Evolutionary conservation across 2,113 vertebrate species (phyloP), one percentile per base, ranked within the genome.

Genomic region (Chaetodon auriga): DNA sequence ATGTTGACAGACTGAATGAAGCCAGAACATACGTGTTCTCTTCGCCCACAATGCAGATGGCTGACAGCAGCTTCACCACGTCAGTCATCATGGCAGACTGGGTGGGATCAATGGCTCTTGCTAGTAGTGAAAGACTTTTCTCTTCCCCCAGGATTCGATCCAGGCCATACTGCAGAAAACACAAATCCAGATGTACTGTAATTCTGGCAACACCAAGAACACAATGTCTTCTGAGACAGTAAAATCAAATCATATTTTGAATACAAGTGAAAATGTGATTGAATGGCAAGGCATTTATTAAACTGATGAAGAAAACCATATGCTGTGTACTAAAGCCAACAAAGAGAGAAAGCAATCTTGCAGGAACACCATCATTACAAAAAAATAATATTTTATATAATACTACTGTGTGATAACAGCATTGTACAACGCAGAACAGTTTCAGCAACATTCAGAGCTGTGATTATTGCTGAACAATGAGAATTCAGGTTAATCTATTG

Each of bases 11-110:
- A 75, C 79, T 54, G 19, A 85, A 51, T 41, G 53, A 73, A 49
- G 19, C 10, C 16, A 30, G 54, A 48, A 95, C 98, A 90, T 96
- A 99, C 98, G 92, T 98, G 95, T 96, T 99, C 90, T 99, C 98
- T 77, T 99, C 98, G 81, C 98, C 98, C 68, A 99, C 96, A 81
- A 99, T 99, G 90, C 98, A 99, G 89, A 99, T 96, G 81, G 98
- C 98, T 70, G 98, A 99, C 11, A 99, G 96, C 25, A 99, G 96
- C 90, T 99, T 99, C 46, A 99, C 96, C 83, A 97, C 96, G 63
- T 99, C 98, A 0, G 96, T 99, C 98, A 99, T 99, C 97, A 98
- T 97, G 78, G 89, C 95, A 21, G 96, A 95, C 80, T 97, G 96
- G 84, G 87, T 94, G 30, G 97, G 96, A 93, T 99, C 97, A 57